Conservation (phyloP, 2,113 vertebrate species). For the Zosterops lateralis region DNA sequence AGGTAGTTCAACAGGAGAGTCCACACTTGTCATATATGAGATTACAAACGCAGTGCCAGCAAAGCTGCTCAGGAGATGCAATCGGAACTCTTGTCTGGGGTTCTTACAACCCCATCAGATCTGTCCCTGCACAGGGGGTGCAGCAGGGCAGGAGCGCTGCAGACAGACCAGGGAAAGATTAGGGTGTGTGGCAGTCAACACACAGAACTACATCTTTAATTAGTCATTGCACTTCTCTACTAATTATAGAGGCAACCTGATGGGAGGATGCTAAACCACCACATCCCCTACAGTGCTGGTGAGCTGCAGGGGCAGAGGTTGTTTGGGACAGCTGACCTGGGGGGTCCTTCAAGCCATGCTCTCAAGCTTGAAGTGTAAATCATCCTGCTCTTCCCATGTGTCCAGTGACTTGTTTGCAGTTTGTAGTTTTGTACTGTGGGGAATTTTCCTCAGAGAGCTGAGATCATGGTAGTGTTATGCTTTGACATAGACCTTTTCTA, state of each 20-base stretch:
- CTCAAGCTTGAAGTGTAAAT: not conserved
- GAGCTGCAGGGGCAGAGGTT: not conserved
- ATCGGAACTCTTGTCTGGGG: not conserved
- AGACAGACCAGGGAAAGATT: not conserved
- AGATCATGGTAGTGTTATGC: not conserved
- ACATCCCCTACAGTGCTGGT: not conserved
- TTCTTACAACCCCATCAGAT: not conserved
- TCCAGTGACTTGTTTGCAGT: not conserved
- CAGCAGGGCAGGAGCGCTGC: not conserved
- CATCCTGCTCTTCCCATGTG: not conserved
- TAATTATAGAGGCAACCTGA: not conserved
- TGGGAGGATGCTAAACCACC: not conserved
- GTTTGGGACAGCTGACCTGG: not conserved
- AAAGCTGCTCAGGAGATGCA: not conserved
- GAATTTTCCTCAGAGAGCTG: not conserved
- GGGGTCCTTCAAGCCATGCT: not conserved
- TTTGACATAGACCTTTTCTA: not conserved
- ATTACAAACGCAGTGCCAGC: not conserved
- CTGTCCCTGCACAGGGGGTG: accelerated
- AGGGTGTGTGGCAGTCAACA: not conserved
- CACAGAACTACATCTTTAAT: not conserved
- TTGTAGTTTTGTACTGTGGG: not conserved
- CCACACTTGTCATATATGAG: not conserved
- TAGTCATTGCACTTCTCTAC: not conserved
- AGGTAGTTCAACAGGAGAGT: not conserved